Evolutionary conservation across 2,797 vertebrate species (phyloP), one percentile per base, ranked within the genome.

Genomic region (Pangasius mekongensis): DNA sequence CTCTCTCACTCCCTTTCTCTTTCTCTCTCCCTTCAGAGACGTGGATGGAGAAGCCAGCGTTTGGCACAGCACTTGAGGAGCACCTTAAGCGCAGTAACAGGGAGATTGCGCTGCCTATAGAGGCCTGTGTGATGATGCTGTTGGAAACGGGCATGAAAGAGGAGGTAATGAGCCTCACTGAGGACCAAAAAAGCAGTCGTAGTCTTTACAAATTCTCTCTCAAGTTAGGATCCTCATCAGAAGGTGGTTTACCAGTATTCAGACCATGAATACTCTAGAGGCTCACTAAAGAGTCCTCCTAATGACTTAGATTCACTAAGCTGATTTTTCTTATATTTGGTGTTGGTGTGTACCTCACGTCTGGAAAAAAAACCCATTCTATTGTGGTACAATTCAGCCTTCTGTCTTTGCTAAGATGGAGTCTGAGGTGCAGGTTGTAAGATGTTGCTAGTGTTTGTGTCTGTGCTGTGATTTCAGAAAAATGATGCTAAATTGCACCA

Each of bases 111-210:
- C 95, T 99, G 86, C 98, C 98, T 0, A 92, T 99, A 0, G 98
- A 99, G 93, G 98, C 98, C 90, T 99, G 98, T 14, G 97, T 99
- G 84, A 99, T 99, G 98, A 98, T 99, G 97, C 97, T 99, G 47
- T 94, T 99, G 94, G 98, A 99, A 92, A 99, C 98, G 0, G 98
- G 98, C 91, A 99, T 99, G 98, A 98, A 96, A 90, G 98, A 99
- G 93, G 98, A 99, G 98, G 98, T 99, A 92, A 18, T n/a, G 33
- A 71, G 76, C 54, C 18, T 56, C 43, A 47, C 56, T 24, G 47
- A 13, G 30, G 2, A 80, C 30, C 3, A 33, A 20, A 58, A 8
- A 56, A 5, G 5, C 47, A 30, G 30, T 7, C 9, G 8, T 52
- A 76, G 11, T 52, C 30, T 82, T 27, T 58, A 39, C 2, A 39